Evolutionary conservation across 2,888 invertebrate genomes (phyloP), one percentile per base, ranked within the genome.

Genomic region (Meghimatium bilineatum): DNA sequence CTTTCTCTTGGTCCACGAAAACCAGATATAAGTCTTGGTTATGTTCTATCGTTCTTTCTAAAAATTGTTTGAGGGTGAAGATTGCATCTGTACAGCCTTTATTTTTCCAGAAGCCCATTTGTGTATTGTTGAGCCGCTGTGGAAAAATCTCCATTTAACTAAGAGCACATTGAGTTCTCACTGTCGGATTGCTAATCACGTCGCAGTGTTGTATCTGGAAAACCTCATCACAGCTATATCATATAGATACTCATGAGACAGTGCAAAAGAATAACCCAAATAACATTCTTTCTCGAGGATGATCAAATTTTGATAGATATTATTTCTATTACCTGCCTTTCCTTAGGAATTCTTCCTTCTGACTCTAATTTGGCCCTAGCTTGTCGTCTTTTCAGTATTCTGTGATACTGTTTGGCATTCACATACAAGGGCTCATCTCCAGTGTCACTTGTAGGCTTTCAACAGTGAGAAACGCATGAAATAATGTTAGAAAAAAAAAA

Each of bases 361-460:
- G 97, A 97, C 94, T 99, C 98, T 78, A 99, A 94, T 94, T 97
- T 97, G 10, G 98, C 98, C 76, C 99, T 94, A 0, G 99, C 99
- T 90, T 97, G 97, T 72, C 99, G 95, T 66, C 99, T 95, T 93
- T 98, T 98, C 75, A 99, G 94, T 91, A 99, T 99, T 87, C 98
- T 95, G 92, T 97, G 96, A 94, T 99, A 99, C 93, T 99, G 99
- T 91, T 98, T 96, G 32, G 98, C 98, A 94, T 99, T 99, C 0
- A 99, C 99, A 93, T 99, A 99, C 44, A 99, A 94, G 0, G 99
- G 97, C 90, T 98, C 98, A 93, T 99, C 98, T 92, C 98, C 98
- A 20, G 91, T 89, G 71, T 91, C 92, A 56, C 78, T 66, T 32
- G 89, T 90, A 26, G 90, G 88, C 91, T 92, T 26, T n/a, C 12